Evolutionary conservation across 2,888 invertebrate genomes (phyloP).

Genomic region (Elegia similella): DNA sequence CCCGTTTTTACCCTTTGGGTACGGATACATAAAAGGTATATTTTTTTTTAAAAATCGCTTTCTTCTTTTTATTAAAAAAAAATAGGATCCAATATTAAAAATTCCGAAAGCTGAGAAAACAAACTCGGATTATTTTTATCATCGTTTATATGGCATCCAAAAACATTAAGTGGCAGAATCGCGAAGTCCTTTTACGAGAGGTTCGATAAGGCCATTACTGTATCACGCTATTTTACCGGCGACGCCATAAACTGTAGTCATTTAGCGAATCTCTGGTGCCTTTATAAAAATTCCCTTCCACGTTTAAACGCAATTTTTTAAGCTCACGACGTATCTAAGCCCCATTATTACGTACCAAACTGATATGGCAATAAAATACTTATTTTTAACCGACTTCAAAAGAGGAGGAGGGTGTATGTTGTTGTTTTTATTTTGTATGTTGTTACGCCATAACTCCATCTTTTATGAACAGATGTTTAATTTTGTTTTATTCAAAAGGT

Average conservation of each 20-base stretch:
- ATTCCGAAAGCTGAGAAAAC: not conserved
- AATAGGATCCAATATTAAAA: not conserved
- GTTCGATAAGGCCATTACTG: conserved; percentile 35
- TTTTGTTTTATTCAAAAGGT: no score
- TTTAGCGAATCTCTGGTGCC: conserved; percentile 19
- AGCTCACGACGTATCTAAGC: not conserved
- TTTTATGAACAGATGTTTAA: no score
- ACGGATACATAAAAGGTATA: no score
- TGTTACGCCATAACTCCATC: no score
- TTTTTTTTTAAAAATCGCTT: no score
- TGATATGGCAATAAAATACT: no score
- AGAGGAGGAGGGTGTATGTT: no score
- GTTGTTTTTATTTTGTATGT: no score
- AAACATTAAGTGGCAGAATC: conserved; percentile 20
- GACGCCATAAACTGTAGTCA: conserved; percentile 30
- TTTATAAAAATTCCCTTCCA: not conserved
- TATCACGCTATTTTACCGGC: conserved; percentile 29
- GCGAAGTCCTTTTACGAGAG: conserved; percentile 34
- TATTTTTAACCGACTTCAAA: no score
- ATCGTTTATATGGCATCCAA: conserved; percentile 19
- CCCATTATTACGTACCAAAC: no score
- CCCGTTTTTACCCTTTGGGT: no score
- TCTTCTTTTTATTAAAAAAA: not conserved
- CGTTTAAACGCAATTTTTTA: not conserved
- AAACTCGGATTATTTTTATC: not conserved